Percentiles rank a stretch among this genome's conserved stretches.
Evolutionary conservation across 2,888 invertebrate species (phyloP).

Genomic region (Lymantria monacha): DNA sequence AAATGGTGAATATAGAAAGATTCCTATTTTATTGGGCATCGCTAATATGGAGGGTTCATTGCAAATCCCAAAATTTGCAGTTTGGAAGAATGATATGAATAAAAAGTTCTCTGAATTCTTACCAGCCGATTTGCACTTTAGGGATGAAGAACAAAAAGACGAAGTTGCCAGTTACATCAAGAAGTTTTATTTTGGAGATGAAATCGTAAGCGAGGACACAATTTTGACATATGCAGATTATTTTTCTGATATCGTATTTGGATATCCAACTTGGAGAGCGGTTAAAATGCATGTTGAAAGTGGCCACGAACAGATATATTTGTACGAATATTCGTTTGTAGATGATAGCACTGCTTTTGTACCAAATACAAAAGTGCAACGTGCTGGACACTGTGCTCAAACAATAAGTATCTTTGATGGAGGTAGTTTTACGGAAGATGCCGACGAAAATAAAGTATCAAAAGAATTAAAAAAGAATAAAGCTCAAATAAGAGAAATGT

Average conservation of each 20-base stretch:
- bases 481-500: constrained; percentile 25
- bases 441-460: constrained; percentile 17
- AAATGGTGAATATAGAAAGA: constrained; percentile 21
- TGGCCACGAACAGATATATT: constrained; percentile 39
- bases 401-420: constrained; percentile 23
- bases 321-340: constrained; percentile 47
- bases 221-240: constrained; percentile 32
- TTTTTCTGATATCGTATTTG: constrained; percentile 55
- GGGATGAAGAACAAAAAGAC: constrained; percentile 32
- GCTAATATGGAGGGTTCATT: constrained; percentile 44
- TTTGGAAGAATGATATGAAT: constrained; percentile 41
- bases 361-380: constrained; percentile 32
- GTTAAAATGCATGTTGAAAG: constrained; percentile 30
- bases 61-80: constrained; percentile 19
- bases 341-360: constrained; percentile 30
- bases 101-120: constrained; percentile 43
- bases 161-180: constrained; percentile 35
- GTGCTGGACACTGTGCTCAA: constrained; percentile 46
- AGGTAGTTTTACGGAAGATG: constrained; percentile 1
- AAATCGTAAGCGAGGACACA: constrained; percentile 21
- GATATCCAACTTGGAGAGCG: constrained; percentile 39
- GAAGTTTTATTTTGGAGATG: constrained; percentile 47
- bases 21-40: constrained; percentile 41
- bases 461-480: constrained; percentile 30
- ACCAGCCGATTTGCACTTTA: constrained; percentile 45